These are phyloP conservation scores for Lepidurus apus DNA, from an alignment of 1,140 invertebrate species.

Conservation along the genomic window DNA sequence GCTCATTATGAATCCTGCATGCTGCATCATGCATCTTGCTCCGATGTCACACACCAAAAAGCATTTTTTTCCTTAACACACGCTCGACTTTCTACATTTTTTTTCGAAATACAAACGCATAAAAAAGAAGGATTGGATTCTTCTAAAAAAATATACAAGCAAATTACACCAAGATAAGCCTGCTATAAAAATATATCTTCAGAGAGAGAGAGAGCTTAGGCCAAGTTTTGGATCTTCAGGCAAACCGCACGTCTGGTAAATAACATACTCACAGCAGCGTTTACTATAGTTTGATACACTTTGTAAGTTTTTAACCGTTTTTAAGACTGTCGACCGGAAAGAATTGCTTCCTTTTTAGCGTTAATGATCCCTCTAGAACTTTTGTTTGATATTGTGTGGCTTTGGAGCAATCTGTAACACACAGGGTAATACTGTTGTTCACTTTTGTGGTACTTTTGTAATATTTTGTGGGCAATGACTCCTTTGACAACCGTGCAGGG, in stretches of 20 bases:
- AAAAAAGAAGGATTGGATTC: not conserved
- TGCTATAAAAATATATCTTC: not conserved
- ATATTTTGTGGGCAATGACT: too few relatives aligned
- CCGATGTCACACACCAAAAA: conserved; percentile 11
- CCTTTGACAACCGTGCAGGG: too few relatives aligned
- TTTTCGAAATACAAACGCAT: not conserved
- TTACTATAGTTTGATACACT: not conserved
- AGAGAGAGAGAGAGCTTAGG: too few relatives aligned
- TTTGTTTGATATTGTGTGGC: too few relatives aligned
- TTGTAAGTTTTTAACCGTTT: not conserved
- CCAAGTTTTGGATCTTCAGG: not conserved
- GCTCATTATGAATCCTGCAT: conserved; percentile 19
- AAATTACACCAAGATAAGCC: not conserved
- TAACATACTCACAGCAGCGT: not conserved
- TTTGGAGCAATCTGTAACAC: too few relatives aligned
- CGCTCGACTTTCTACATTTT: not conserved
- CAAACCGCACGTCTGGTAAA: not conserved
- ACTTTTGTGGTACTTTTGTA: too few relatives aligned
- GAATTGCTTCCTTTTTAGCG: not conserved
- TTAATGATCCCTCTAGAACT: too few relatives aligned
- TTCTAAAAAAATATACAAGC: not conserved
- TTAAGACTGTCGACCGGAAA: not conserved
- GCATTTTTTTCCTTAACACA: not conserved
- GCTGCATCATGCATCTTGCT: conserved; percentile 14
- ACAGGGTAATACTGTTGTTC: too few relatives aligned